Evolutionary conservation across 2,113 vertebrate species (phyloP).

Genomic region (Apteryx owenii): DNA sequence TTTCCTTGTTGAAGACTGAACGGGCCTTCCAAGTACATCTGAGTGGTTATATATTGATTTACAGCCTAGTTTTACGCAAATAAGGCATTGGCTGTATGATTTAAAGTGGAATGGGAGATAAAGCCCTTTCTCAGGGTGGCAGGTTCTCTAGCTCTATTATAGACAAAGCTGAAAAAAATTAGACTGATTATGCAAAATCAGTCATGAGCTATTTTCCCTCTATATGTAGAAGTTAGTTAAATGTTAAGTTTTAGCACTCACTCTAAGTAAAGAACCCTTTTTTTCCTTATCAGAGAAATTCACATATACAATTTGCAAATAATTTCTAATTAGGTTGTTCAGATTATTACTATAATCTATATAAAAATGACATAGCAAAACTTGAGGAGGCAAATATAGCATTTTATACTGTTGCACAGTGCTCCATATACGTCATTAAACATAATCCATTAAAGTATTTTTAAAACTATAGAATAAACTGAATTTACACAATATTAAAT

Average conservation of each 20-base stretch:
- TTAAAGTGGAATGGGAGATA: background rate
- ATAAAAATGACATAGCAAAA: background rate
- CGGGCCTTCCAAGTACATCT: background rate
- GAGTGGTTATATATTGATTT: background rate
- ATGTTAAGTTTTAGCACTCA: background rate
- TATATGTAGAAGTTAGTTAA: background rate
- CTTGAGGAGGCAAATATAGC: background rate
- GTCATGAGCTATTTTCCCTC: background rate
- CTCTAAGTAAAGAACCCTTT: background rate
- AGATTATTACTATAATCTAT: background rate
- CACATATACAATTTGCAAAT: background rate
- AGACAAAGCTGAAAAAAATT: background rate
- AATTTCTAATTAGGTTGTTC: constrained; percentile 23
- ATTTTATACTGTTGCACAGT: background rate
- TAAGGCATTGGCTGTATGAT: background rate
- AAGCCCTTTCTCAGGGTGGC: background rate
- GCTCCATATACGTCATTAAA: background rate
- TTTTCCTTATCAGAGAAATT: constrained; percentile 3
- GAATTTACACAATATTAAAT: background rate
- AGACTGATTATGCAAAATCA: background rate
- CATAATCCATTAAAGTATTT: background rate
- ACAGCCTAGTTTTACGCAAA: background rate
- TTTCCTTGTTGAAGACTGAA: background rate
- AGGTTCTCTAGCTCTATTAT: background rate
- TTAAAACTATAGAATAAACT: background rate